Evolutionary conservation across 2,888 invertebrate species (phyloP), one percentile per base, ranked within the genome.

Genomic region (Aphelenchoides bicaudatus): DNA sequence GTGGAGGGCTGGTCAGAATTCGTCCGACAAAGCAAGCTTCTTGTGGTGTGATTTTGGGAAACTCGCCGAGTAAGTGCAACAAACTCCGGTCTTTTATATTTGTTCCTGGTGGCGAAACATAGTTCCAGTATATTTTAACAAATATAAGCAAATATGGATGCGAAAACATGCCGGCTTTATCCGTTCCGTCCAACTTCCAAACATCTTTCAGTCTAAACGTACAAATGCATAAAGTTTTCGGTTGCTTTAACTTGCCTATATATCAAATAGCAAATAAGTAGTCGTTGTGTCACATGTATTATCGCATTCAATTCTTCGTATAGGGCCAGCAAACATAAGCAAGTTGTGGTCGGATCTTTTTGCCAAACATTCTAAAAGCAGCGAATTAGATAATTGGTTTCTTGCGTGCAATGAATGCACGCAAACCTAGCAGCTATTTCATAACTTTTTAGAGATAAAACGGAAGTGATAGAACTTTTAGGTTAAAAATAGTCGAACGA

Each of bases 181-280:
- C 47, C 47, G 8, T 19, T 19, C 25, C 34, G 23, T 62, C 61
- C 3, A 58, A 62, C 21, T 57, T 29, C 23, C 61, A 55, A 21
- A 62, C 19, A 46, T 61, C 54, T 58, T 62, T 62, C 23, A 58
- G 34, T 6, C 58, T 58, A 3, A 58, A 58, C 27, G 23, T 16
- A 55, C 23, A 25, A n/a, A 34, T 46, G 13, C 27, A 48, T 16
- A 2, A 48, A 47, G 19, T 13, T 23, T 29, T 21, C 8, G 16
- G 10, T 61, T 5, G 29, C 10, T 59, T 30, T 31, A 59, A 30
- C 30, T 29, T 4, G 58, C 13, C 66, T n/a, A 43, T 59, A 67
- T 2, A 67, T 51, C 28, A 67, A 59, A 25, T 67, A 67, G 21
- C 58, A 59, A 34, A 66, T 64, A 37, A 63, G 59, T 2, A 67